phyloP scores from a whole-genome alignment of 2,888 invertebrate species.

The Apeira syringaria region DNA sequence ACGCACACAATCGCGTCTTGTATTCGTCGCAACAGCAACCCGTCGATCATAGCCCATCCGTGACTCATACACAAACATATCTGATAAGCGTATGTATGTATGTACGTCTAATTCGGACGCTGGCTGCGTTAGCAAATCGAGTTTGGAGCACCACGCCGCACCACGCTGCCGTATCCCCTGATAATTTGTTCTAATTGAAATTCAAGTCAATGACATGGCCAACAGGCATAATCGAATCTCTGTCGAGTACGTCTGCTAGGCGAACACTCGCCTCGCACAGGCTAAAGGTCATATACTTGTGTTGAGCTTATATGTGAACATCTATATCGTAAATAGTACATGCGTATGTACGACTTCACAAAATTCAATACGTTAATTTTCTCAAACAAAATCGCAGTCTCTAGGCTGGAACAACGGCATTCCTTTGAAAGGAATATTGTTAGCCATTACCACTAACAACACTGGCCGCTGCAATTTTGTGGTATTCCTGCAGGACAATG shows the following conservation, averaged over 20 bases:
- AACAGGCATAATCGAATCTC: constrained; percentile 81
- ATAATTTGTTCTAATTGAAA: constrained; percentile 87
- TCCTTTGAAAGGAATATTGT: too few relatives aligned
- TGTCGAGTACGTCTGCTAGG: constrained; percentile 6
- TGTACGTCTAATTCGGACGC: constrained; percentile 26
- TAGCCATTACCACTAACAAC: too few relatives aligned
- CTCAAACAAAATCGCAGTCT: too few relatives aligned
- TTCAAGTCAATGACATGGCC: constrained; percentile 86
- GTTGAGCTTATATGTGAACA: too few relatives aligned
- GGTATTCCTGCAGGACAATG: too few relatives aligned
- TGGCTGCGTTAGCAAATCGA: constrained; percentile 74
- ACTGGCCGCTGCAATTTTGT: too few relatives aligned
- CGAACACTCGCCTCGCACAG: not conserved
- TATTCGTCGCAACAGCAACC: not conserved
- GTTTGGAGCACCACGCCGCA: constrained; percentile 52
- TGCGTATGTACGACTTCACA: too few relatives aligned
- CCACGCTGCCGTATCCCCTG: constrained; percentile 71
- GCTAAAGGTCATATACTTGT: too few relatives aligned
- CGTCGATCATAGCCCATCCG: not conserved
- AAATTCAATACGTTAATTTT: too few relatives aligned
- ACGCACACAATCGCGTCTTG: too few relatives aligned
- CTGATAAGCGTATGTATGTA: constrained; percentile 11
- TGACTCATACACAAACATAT: not conserved
- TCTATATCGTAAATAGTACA: too few relatives aligned
- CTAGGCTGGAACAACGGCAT: too few relatives aligned